These are phyloP conservation scores for Ctenosaura bakeri DNA, from an alignment of 2,797 vertebrate species.

Conservation along the genomic window DNA sequence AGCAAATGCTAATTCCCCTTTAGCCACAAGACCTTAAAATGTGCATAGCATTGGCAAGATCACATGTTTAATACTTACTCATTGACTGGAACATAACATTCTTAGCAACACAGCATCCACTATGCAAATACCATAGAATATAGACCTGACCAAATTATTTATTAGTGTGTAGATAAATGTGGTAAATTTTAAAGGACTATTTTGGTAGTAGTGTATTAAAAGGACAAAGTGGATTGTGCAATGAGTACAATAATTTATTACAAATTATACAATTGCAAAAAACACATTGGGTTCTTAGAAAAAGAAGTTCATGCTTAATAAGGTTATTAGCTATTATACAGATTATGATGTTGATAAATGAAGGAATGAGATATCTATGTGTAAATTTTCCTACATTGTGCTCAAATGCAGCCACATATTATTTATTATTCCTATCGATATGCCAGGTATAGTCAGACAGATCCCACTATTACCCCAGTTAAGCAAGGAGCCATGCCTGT, in stretches of 20 bases:
- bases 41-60: background rate
- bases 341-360: background rate
- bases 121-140: background rate
- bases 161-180: background rate
- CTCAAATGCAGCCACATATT: background rate
- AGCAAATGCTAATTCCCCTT: background rate
- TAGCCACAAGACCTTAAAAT: background rate
- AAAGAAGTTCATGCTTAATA: background rate
- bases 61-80: background rate
- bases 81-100: background rate
- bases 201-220: background rate
- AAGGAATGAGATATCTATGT: background rate
- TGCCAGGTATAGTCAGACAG: background rate
- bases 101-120: background rate
- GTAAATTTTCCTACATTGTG: background rate
- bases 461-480: background rate
- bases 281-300: background rate
- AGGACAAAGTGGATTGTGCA: background rate
- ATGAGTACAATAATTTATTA: background rate
- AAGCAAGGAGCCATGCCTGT: too few species aligned
- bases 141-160: too few species aligned
- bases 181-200: background rate
- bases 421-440: background rate
- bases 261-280: background rate
- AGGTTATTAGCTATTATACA: background rate